Evolutionary conservation across 2,888 invertebrate species (phyloP).

Genomic region (Lucinisca nassula): DNA sequence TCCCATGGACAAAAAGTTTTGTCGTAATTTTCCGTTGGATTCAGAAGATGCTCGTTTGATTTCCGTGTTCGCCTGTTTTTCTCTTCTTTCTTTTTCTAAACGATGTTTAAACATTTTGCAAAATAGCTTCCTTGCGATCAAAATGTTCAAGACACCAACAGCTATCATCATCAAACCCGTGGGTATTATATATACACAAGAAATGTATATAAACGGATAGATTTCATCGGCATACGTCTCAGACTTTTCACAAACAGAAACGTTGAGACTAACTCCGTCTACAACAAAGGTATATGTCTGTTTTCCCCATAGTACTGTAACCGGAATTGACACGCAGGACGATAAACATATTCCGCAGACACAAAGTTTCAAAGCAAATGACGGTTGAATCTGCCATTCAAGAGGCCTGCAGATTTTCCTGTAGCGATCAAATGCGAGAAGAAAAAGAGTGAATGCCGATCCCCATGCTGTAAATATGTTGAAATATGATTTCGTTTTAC

Average conservation of each 20-base stretch:
- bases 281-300: constrained; percentile 39
- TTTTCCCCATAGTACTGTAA: constrained; percentile 60
- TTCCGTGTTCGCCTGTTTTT: neutral
- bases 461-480: constrained; percentile 62
- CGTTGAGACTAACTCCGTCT: constrained; percentile 27
- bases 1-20: neutral
- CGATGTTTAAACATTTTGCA: neutral
- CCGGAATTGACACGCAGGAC: constrained; percentile 34
- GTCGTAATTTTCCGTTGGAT: neutral
- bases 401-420: constrained; percentile 58
- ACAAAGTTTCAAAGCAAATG: constrained; percentile 45
- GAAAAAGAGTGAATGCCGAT: constrained; percentile 42
- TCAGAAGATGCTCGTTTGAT: neutral
- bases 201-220: constrained; percentile 53
- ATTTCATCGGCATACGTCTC: constrained; percentile 28
- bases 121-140: constrained; percentile 52
- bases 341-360: constrained; percentile 13
- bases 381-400: constrained; percentile 56
- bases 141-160: constrained; percentile 38
- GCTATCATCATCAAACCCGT: constrained; percentile 45
- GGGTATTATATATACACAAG: constrained; percentile 53
- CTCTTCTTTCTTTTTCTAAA: neutral
- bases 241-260: constrained; percentile 62
- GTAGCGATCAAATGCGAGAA: constrained; percentile 60
- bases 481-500: constrained; percentile 49